Percentiles rank a stretch among this genome's conserved stretches.
Conservation (phyloP, 2,797 vertebrate species). For the Pogonophryne albipinna region DNA sequence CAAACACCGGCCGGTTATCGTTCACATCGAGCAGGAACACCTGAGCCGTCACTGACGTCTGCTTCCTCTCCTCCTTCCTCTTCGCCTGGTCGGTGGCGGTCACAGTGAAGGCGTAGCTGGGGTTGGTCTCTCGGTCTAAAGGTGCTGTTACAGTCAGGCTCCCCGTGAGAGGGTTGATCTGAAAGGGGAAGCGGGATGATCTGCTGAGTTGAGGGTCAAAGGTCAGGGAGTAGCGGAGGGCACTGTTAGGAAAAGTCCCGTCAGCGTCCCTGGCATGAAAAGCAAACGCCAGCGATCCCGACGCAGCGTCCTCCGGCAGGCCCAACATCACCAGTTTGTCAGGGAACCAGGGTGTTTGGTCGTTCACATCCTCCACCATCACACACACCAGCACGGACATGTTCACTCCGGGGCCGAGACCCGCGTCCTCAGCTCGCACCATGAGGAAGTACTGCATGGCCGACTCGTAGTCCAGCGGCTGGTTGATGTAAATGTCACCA, state of each 20-base stretch:
- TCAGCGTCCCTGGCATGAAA: conserved; percentile 92
- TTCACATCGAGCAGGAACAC: conserved; percentile 91
- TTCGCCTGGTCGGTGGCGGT: conserved; percentile 87
- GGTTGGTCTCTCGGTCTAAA: conserved; percentile 87
- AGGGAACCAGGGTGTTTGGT: conserved; percentile 89
- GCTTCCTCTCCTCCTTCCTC: conserved; percentile 79
- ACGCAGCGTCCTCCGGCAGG: conserved; percentile 85
- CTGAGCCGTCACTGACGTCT: conserved; percentile 83
- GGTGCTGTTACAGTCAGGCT: conserved; percentile 83
- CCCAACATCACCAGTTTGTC: conserved; percentile 88
- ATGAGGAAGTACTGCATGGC: conserved; percentile 85
- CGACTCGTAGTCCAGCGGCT: conserved; percentile 92
- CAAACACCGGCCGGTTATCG: conserved; percentile 90
- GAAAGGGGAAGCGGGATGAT: conserved; percentile 80
- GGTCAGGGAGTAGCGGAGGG: conserved; percentile 86
- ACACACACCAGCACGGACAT: conserved; percentile 86
- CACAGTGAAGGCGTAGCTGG: conserved; percentile 84
- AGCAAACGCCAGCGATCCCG: conserved; percentile 86
- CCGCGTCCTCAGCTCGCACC: conserved; percentile 80
- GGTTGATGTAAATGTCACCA: conserved; percentile 90
- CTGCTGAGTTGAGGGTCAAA: conserved; percentile 41
- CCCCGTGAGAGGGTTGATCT: conserved; percentile 87
- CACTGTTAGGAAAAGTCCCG: conserved; percentile 89
- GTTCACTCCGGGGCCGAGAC: conserved; percentile 72
- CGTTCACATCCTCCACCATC: conserved; percentile 90